Evolutionary conservation across 2,888 invertebrate species (phyloP).

Genomic region (Agrenia bidenticulata): DNA sequence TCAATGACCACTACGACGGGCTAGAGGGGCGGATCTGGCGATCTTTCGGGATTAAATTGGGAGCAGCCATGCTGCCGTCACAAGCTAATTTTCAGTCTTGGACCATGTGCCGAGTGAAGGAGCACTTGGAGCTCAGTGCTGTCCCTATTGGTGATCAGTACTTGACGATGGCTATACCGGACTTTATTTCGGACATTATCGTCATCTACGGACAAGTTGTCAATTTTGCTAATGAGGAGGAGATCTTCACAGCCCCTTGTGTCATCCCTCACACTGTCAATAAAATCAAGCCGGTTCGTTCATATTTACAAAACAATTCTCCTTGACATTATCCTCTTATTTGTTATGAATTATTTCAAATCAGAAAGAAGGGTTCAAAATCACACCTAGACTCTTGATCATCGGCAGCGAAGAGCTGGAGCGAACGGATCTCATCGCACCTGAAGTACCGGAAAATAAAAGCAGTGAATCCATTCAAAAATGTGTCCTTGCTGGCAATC

Average conservation of each 20-base stretch:
- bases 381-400: conserved; percentile 29
- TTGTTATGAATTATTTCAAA: neutral
- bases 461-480: neutral
- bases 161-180: conserved; percentile 61
- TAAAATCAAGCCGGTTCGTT: conserved; percentile 22
- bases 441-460: neutral
- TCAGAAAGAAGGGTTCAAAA: neutral
- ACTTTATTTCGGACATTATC: conserved; percentile 63
- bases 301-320: neutral
- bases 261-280: conserved; percentile 62
- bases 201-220: conserved; percentile 63
- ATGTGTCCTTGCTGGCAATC: neutral
- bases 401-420: conserved; percentile 34
- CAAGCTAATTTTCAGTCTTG: conserved; percentile 62
- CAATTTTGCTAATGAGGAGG: conserved; percentile 60
- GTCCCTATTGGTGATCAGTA: conserved; percentile 61
- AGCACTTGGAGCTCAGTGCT: conserved; percentile 62
- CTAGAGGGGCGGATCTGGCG: conserved; percentile 65
- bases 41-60: conserved; percentile 62
- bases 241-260: conserved; percentile 63
- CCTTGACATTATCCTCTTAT: neutral
- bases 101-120: conserved; percentile 61
- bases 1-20: conserved; percentile 58
- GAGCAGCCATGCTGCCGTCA: conserved; percentile 61
- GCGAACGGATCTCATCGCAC: conserved; percentile 12